These are phyloP conservation scores for Eutolmus rufibarbis DNA, from an alignment of 2,888 invertebrate species.

Conservation along the genomic window DNA sequence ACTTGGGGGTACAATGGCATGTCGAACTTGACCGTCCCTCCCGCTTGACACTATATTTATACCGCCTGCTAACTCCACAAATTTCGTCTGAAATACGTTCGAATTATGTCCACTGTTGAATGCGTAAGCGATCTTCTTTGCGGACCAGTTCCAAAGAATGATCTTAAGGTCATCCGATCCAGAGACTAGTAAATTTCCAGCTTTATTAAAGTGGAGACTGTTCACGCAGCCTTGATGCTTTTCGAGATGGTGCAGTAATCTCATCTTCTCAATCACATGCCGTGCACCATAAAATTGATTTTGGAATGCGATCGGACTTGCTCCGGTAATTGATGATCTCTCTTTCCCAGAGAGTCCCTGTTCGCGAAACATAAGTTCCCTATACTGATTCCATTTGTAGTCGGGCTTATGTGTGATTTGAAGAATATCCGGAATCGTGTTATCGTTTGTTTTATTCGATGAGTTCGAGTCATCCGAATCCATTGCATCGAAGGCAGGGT, in stretches of 20 bases:
- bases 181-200: constrained; percentile 79
- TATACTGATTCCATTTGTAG: constrained; percentile 54
- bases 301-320: constrained; percentile 64
- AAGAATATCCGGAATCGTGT: constrained; percentile 52
- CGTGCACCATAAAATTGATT: constrained; percentile 81
- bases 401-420: constrained; percentile 54
- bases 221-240: constrained; percentile 92
- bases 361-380: constrained; percentile 57
- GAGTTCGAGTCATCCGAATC: constrained; percentile 26
- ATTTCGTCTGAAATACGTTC: constrained; percentile 92
- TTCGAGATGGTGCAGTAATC: constrained; percentile 77
- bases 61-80: constrained; percentile 77
- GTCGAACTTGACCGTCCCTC: constrained; percentile 83
- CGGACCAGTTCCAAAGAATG: constrained; percentile 91
- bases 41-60: constrained; percentile 87
- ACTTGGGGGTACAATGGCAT: constrained; percentile 68
- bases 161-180: constrained; percentile 91
- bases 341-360: constrained; percentile 52
- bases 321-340: constrained; percentile 33
- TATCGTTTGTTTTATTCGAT: not conserved
- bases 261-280: constrained; percentile 81
- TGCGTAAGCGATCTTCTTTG: constrained; percentile 69
- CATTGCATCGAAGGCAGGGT: not conserved
- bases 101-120: constrained; percentile 84
- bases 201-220: constrained; percentile 86